phyloP scores from a whole-genome alignment of 2,888 invertebrate species.

The Gari tellinella region DNA sequence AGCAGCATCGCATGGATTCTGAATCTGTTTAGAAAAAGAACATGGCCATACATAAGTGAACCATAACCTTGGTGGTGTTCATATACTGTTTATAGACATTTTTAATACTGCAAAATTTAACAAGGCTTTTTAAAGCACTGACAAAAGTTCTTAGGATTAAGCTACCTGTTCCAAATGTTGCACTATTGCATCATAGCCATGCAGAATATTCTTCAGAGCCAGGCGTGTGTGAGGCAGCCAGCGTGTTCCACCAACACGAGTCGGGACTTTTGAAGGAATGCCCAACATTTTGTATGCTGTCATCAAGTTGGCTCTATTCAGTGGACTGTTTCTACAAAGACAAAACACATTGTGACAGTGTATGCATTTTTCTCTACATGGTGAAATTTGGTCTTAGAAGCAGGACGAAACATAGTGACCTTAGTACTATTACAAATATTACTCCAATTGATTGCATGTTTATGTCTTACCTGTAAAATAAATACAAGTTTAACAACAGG shows the following conservation, averaged over 20 bases:
- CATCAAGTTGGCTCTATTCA: slow-evolving; percentile 36
- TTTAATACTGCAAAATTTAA: neutral
- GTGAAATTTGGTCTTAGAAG: too few relatives aligned
- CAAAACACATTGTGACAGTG: neutral
- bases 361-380: neutral
- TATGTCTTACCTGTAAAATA: slow-evolving; percentile 37
- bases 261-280: slow-evolving; percentile 2
- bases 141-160: neutral
- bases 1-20: slow-evolving; percentile 1
- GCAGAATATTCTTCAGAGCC: slow-evolving; percentile 14
- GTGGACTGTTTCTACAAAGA: slow-evolving; percentile 32
- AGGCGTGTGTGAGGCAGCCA: slow-evolving; percentile 33
- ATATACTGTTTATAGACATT: neutral
- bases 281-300: slow-evolving; percentile 11
- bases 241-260: slow-evolving; percentile 38
- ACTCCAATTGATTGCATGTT: neutral
- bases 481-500: slow-evolving; percentile 28
- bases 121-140: neutral
- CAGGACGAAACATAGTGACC: too few relatives aligned
- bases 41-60: too few relatives aligned
- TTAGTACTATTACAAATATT: too few relatives aligned
- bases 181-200: slow-evolving; percentile 23
- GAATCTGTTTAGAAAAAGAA: slow-evolving; percentile 7
- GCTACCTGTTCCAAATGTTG: slow-evolving; percentile 40
- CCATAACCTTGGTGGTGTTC: too few relatives aligned